Evolutionary conservation across 2,888 invertebrate genomes (phyloP).

Genomic region (Yponomeuta plumbellus): DNA sequence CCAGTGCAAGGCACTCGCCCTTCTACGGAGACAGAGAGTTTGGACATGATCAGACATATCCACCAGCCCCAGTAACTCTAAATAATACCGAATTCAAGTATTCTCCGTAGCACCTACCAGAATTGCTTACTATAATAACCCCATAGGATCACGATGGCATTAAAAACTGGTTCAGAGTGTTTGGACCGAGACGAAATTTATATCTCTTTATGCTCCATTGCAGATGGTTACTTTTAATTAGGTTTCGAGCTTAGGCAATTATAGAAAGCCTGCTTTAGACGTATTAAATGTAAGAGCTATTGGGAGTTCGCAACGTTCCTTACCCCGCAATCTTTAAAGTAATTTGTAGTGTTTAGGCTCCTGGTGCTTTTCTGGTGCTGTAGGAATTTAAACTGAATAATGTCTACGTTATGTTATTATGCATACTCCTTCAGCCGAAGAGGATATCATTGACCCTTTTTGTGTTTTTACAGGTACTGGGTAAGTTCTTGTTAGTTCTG

Average conservation of each 20-base stretch:
- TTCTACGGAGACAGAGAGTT: no score
- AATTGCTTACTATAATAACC: conserved; percentile 17
- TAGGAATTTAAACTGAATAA: no score
- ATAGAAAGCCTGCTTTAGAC: background rate
- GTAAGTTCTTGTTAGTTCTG: no score
- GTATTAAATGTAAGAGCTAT: background rate
- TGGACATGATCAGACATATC: no score
- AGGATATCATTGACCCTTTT: no score
- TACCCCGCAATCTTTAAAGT: background rate
- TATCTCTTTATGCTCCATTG: background rate
- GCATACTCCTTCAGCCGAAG: no score
- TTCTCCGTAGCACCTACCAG: background rate
- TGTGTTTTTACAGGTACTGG: no score
- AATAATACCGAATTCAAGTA: background rate
- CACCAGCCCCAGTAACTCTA: background rate
- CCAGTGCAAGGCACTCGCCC: no score
- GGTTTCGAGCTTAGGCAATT: background rate
- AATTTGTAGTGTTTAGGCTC: background rate
- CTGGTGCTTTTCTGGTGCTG: background rate
- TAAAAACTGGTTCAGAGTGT: conserved; percentile 18
- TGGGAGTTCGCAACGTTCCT: background rate
- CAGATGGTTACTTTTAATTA: conserved; percentile 1
- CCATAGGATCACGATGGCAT: conserved; percentile 17
- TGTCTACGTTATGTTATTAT: no score
- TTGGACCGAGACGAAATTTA: conserved; percentile 12